These are phyloP conservation scores for Xiphophorus maculatus DNA, from an alignment of 2,113 vertebrate genomes.

Conservation along the genomic window DNA sequence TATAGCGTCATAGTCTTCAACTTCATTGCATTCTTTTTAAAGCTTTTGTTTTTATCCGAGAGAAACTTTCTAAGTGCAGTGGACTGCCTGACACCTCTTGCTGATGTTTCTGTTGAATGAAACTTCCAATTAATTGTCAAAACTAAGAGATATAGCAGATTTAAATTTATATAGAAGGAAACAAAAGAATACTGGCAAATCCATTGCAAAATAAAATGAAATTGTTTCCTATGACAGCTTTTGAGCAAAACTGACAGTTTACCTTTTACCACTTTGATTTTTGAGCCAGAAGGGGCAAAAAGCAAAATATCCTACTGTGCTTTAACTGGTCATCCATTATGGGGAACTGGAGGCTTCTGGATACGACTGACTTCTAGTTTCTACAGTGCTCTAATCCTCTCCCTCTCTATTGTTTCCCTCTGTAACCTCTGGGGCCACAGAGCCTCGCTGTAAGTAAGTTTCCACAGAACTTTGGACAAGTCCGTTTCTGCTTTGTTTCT, in stretches of 20 bases:
- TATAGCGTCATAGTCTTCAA: too few relatives aligned
- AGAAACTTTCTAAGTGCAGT: too few relatives aligned
- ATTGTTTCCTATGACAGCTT: neutral
- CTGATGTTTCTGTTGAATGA: too few relatives aligned
- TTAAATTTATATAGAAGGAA: neutral
- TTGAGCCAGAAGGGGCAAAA: neutral
- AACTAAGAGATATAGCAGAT: neutral
- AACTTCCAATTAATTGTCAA: too few relatives aligned
- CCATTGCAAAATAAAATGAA: neutral
- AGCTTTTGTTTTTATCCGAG: too few relatives aligned
- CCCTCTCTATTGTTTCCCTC: constrained; percentile 22
- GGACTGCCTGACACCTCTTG: too few relatives aligned
- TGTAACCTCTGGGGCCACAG: constrained; percentile 32
- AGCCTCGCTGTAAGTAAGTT: constrained; percentile 16
- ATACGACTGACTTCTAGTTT: constrained; percentile 20
- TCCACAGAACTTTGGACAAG: constrained; percentile 7
- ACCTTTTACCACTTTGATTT: neutral
- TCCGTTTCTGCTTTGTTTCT: constrained; percentile 19
- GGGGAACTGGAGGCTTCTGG: constrained; percentile 6
- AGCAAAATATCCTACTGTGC: constrained; percentile 35
- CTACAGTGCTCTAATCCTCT: constrained; percentile 35
- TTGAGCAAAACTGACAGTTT: neutral
- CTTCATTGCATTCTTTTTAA: too few relatives aligned
- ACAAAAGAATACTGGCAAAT: neutral
- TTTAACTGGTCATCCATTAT: constrained; percentile 40